These are phyloP conservation scores for Cecidostiba fungosa DNA, from an alignment of 2,888 invertebrate genomes.

Conservation along the genomic window DNA sequence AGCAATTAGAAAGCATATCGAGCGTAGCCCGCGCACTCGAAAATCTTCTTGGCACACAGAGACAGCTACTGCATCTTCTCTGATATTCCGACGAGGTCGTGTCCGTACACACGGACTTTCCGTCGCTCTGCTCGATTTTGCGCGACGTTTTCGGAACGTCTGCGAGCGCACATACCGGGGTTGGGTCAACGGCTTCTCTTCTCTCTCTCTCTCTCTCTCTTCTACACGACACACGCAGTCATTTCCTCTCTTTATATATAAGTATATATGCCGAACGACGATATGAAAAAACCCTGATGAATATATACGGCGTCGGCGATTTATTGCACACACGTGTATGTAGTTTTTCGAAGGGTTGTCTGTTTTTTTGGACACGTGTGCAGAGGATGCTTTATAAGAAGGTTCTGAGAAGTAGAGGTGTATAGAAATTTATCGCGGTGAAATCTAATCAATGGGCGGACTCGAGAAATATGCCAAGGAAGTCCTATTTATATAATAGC, in stretches of 20 bases:
- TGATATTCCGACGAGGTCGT: conserved; percentile 19
- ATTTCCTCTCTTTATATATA: background rate
- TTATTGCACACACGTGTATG: too few relatives aligned
- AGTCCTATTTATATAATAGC: conserved; percentile 57
- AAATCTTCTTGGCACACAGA: background rate
- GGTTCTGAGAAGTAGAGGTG: background rate
- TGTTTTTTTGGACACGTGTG: too few relatives aligned
- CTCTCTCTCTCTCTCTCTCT: background rate
- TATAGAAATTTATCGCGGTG: background rate
- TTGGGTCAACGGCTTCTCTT: conserved; percentile 37
- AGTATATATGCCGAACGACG: background rate
- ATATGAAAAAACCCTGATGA: background rate
- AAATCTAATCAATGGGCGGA: conserved; percentile 26
- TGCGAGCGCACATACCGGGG: conserved; percentile 30
- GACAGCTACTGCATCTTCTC: background rate
- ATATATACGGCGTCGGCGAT: too few relatives aligned
- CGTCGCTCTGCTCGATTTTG: conserved; percentile 66
- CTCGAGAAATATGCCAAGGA: conserved; percentile 56
- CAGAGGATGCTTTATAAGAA: too few relatives aligned
- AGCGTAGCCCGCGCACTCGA: background rate
- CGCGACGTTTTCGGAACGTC: conserved; percentile 67
- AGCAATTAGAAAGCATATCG: background rate
- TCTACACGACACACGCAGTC: background rate
- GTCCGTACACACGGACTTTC: conserved; percentile 5
- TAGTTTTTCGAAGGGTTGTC: too few relatives aligned